Base-by-base conservation (phyloP, 2,888 invertebrate genomes). In the Amiota mariae region DNA sequence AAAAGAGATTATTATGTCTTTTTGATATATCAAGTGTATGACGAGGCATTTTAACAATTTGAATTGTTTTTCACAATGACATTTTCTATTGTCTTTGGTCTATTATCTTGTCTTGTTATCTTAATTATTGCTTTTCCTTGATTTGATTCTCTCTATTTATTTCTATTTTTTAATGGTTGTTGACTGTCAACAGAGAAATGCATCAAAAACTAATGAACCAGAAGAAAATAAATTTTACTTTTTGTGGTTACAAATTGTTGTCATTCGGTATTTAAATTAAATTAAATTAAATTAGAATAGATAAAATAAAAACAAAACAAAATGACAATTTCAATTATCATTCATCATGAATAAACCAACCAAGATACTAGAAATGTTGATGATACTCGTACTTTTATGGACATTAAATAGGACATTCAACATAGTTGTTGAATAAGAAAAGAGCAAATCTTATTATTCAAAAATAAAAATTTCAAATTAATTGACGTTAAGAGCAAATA, bases 121-220 rank as follows among this genome's bases (percentile, higher is more conserved):
- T n/a, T n/a, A 54, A n/a, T 54, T 54, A 54, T 10, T 18, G 15
- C 13, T 1, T 59, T 59, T 59, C 18, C 59, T n/a, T 20, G 20
- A 18, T 15, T 59, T 57, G 18, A 57, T 57, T 57, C 9, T 59
- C 3, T 59, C 6, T 54, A 54, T 10, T 18, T 59, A 20, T 18
- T 20, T 59, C 13, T 15, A 15, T n/a, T 59, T 20, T 20, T 59
- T 59, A 18, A 15, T 15, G 18, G 11, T 59, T 59, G 8, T 10
- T 20, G 59, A 59, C 59, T 59, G 59, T 59, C 59, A 20, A 20
- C 59, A 15, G 15, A 12, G 15, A 15, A 59, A 59, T 59, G 8
- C 36, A 6, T 36, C 8, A 59, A 59, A 59, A 59, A 11, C 59
- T 59, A 59, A 59, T 59, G 59, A 59, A 59, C 15, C 59, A 10